Conservation (phyloP, 1,140 invertebrate genomes). For the Orius insidiosus region DNA sequence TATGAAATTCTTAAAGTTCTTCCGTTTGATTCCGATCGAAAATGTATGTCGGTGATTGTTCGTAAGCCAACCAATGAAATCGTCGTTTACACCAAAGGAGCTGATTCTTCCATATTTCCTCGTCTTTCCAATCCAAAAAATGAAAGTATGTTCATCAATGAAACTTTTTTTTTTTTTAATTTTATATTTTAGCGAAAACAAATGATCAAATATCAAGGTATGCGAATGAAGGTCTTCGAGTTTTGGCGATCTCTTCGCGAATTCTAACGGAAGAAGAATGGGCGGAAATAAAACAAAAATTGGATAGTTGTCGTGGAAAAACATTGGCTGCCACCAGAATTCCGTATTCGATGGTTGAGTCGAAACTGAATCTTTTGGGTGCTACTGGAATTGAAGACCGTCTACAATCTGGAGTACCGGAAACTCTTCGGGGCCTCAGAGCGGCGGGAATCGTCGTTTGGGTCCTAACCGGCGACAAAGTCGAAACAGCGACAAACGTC, state of each 20-base stretch:
- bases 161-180: background rate
- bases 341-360: constrained; percentile 65
- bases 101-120: constrained; percentile 65
- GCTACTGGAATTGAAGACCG: constrained; percentile 90
- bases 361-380: constrained; percentile 54
- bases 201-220: constrained; percentile 29
- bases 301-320: constrained; percentile 33
- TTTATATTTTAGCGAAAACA: constrained; percentile 4
- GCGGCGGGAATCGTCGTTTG: constrained; percentile 84
- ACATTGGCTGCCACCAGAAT: constrained; percentile 50
- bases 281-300: constrained; percentile 54
- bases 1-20: constrained; percentile 78
- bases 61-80: constrained; percentile 57
- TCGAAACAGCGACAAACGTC: constrained; percentile 93
- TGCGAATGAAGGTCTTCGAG: constrained; percentile 69
- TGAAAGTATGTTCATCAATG: constrained; percentile 19
- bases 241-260: constrained; percentile 76
- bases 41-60: constrained; percentile 90
- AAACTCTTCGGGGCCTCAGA: constrained; percentile 65
- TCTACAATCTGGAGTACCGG: constrained; percentile 77
- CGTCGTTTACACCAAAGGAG: constrained; percentile 80
- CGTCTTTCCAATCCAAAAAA: constrained; percentile 33
- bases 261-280: constrained; percentile 55
- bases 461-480: constrained; percentile 95
- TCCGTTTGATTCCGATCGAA: constrained; percentile 84